phyloP scores from a whole-genome alignment of 2,888 invertebrate species.

The Liposcelis brunnea region DNA sequence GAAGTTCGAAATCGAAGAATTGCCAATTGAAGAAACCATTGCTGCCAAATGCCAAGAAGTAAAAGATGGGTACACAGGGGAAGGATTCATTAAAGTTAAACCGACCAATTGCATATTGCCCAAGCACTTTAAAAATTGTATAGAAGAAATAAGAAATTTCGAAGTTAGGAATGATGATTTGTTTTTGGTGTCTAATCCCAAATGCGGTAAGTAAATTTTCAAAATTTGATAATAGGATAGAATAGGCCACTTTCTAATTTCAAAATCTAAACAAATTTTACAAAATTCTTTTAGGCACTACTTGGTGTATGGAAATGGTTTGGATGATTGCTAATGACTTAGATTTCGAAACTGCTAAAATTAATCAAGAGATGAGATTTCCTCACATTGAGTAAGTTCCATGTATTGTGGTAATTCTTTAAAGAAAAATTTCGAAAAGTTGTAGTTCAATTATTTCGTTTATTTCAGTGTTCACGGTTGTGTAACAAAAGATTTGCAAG shows the following conservation, averaged over 20 bases:
- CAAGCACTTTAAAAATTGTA: slow-evolving; percentile 11
- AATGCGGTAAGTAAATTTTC: slow-evolving; percentile 19
- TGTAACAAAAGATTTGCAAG: too few species aligned
- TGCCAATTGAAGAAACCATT: neutral
- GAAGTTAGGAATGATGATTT: slow-evolving; percentile 20
- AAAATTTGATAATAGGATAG: too few species aligned
- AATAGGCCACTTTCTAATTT: too few species aligned
- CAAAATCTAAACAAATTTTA: too few species aligned
- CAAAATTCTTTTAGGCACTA: slow-evolving; percentile 15
- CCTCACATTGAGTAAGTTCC: slow-evolving; percentile 18
- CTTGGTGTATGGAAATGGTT: slow-evolving; percentile 18
- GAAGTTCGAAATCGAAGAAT: slow-evolving; percentile 2
- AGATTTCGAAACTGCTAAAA: slow-evolving; percentile 15
- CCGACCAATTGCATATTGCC: slow-evolving; percentile 14
- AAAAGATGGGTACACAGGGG: neutral
- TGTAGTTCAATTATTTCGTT: too few species aligned
- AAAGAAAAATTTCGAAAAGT: too few species aligned
- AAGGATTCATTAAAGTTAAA: neutral
- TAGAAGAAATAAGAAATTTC: slow-evolving; percentile 18
- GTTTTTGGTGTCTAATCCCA: slow-evolving; percentile 21
- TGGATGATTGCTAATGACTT: slow-evolving; percentile 16
- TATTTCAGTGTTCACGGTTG: neutral
- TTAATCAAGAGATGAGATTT: slow-evolving; percentile 13
- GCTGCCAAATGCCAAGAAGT: slow-evolving; percentile 1
- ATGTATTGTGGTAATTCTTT: too few species aligned